Base-by-base conservation (phyloP, 2,888 invertebrate species). In the Ophraella communa region DNA sequence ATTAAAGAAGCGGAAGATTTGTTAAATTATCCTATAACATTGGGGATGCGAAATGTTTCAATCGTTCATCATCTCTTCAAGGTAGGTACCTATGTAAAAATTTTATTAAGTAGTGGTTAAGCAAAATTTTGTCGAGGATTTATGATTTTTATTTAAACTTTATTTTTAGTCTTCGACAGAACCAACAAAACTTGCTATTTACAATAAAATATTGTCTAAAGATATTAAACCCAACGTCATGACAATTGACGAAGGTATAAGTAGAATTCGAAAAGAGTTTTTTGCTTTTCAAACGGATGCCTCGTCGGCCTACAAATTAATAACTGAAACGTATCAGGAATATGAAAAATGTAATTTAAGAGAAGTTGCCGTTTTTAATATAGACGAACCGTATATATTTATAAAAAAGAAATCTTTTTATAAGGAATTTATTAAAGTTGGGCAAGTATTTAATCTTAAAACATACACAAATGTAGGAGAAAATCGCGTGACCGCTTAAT, bases 221-320 rank as follows among this genome's bases (percentile, higher is more conserved):
- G 87, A 87, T 14, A 80, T 84, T 1, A 83, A 82, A 45, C 83
- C 86, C 0, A 85, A 84, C 63, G 88, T 88, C 75, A 84, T 88
- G 80, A 74, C 83, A 0, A 80, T 88, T 67, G 85, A 87, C 68
- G 86, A 88, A 61, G 90, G 90, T 0, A 85, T 90, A 1, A 79
- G 82, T 65, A 84, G 80, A 71, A 81, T 90, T 67, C 84, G 84
- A 72, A 82, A 86, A 78, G 89, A 87, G 8, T 80, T 89, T 21
- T 90, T 89, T 73, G 89, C 88, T 1, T 90, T 90, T 71, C 88
- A 91, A 76, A 87, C 87, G 78, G 91, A 91, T 77, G 82, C 85
- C 0, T 87, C 88, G 0, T 85, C 87, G 0, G 88, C 87, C 0
- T 91, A 90, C 76, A 87, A 89, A 76, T 81, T 90, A 24, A 86